Evolutionary conservation across 2,113 vertebrate genomes (phyloP), one percentile per base, ranked within the genome.

Genomic region (Psittacus erithacus): DNA sequence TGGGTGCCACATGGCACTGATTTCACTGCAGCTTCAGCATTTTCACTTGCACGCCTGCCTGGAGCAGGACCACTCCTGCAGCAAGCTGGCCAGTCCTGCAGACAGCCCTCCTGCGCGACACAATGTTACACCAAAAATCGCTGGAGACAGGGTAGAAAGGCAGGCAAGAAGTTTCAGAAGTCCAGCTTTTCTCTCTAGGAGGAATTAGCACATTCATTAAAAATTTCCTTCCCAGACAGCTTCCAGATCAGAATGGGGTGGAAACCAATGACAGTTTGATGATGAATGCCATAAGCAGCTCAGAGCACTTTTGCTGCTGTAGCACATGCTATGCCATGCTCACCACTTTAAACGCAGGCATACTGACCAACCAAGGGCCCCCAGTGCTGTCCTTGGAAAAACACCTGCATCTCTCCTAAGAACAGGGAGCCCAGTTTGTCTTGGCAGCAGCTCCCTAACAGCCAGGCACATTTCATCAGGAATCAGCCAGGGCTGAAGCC

Each of bases 121-220:
- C 0, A 23, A 16, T 0, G 0, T 10, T 5, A 57, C 28, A 6
- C 44, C 2, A 1, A 86, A 86, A 41, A 65, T 18, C 71, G 33
- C 83, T 11, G 9, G 27, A 74, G 49, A 50, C 0, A 1, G 6
- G 64, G 43, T 17, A 68, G 50, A 39, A 64, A 41, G 43, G 31
- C 31, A 53, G 5, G 11, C 1, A 1, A 20, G 0, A 1, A 17
- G 3, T 25, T 91, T 80, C 3, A 1, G 9, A 43, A 67, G 20
- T 13, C 55, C 79, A 90, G 39, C 17, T 7, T 78, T 50, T 27
- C 27, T 63, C 5, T 8, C 16, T 31, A 33, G 38, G 23, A 73
- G 25, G 31, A 79, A 93, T 44, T 46, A 17, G 19, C 29, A 49
- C 2, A 0, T 44, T 79, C 20, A 23, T 63, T 31, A 65, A 47